Percentiles rank a stretch among this genome's conserved stretches.
These are phyloP conservation scores for Agelas oroides DNA, from an alignment of 37 sponge, comb jelly and placozoan species.

Conservation along the genomic window DNA sequence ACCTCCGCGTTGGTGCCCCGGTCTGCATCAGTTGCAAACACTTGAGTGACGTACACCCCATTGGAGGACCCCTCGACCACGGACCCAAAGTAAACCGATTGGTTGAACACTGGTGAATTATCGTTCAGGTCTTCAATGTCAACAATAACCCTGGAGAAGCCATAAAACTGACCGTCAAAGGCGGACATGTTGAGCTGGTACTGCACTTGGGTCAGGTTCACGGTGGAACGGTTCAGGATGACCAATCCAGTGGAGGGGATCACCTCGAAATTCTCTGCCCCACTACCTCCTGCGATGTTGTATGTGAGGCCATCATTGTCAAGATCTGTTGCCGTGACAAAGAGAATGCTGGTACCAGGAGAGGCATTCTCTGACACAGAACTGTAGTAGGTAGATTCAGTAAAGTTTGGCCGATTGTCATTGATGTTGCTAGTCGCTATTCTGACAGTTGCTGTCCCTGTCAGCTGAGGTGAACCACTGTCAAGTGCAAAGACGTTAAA, in stretches of 20 bases:
- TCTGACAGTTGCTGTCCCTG: conserved; percentile 38
- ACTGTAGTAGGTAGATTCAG: background rate
- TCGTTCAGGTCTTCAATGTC: conserved; percentile 55
- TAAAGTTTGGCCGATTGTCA: conserved; percentile 69
- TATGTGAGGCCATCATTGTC: conserved; percentile 35
- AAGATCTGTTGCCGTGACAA: conserved; percentile 57
- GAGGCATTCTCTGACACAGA: conserved; percentile 20
- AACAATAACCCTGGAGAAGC: conserved; percentile 35
- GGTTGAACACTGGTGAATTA: conserved; percentile 64
- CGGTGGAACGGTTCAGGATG: background rate
- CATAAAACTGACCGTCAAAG: conserved; percentile 46
- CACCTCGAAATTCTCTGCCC: conserved; percentile 27
- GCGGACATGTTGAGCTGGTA: conserved; percentile 66
- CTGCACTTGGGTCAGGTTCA: background rate
- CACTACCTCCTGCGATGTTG: conserved; percentile 1
- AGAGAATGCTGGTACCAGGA: conserved; percentile 33
- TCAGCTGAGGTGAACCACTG: conserved; percentile 35
- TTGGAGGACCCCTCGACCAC: conserved; percentile 39
- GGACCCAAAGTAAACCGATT: conserved; percentile 26
- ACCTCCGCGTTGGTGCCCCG: conserved; percentile 41
- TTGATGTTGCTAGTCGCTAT: conserved; percentile 43
- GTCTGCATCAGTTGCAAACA: conserved; percentile 73
- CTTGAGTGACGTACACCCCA: conserved; percentile 32
- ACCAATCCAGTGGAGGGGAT: conserved; percentile 39
- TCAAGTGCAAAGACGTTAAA: conserved; percentile 56